Base-by-base conservation (phyloP, 1,140 invertebrate species). In the Cydia strobilella region DNA sequence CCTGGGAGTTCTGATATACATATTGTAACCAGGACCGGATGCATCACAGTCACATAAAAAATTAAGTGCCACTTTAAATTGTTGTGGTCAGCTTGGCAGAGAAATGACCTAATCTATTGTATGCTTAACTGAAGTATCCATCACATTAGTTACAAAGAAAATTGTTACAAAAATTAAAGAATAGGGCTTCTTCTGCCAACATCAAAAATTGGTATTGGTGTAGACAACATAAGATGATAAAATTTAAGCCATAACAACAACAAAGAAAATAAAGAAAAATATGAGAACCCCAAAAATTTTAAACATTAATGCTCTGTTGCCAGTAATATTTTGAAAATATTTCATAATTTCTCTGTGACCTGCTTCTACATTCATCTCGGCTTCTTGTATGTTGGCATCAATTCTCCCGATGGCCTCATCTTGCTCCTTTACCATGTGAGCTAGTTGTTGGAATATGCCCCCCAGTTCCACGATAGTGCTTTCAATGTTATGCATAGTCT, bases 401-500 rank as follows among this genome's bases (percentile, higher is more conserved):
- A 99, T 99, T 88, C 99, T 96, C 83, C 98, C 97, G 20, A 99
- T 98, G 93, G 99, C 97, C 94, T 99, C 99, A 93, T 99, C 98
- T 93, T 99, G 99, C 93, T 99, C 99, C 88, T 99, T 99, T 25
- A 99, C 98, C 98, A 99, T 99, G 86, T 98, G 97, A 20, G 99
- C 98, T 79, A 99, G 93, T 90, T 99, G 99, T 86, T 98, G 97
- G 89, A 99, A 99, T 88, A 99, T 99, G 59, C 97, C 97, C 6
- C 99, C 99, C n/a, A 99, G 93, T 93, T 99, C 99, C 15, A 99
- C 98, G 86, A 99, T 99, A 35, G 99, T 99, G 12, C 97, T 98
- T 93, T 99, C 99, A 85, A 99, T 99, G 90, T 98, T 99, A 90
- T 99, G 98, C 98, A 99, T 99, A 0, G 98, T 98, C 88, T 99